A percentile compares a stretch with the other conserved stretches of the same genome.
Conservation (phyloP, 2,888 invertebrate genomes). For the Callinectes sapidus region DNA sequence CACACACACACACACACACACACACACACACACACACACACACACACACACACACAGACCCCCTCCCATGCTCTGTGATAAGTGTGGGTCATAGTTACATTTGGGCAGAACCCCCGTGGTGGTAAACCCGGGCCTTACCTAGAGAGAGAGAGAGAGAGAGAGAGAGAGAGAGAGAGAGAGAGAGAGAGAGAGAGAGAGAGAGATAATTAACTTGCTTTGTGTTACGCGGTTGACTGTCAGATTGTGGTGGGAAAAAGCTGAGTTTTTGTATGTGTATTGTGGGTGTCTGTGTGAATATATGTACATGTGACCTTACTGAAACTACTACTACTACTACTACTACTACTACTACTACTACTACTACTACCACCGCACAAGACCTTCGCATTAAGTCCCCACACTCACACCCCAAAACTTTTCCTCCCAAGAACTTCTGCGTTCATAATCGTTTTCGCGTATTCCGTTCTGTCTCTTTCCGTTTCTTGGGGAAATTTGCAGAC, state of each 20-base stretch:
- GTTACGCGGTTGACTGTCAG: neutral
- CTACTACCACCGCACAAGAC: neutral
- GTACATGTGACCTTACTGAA: neutral
- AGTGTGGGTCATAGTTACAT: neutral
- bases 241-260: neutral
- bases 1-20: slow-evolving; percentile 1
- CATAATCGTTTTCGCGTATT: neutral
- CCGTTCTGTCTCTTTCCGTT: neutral
- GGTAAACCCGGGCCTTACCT: neutral
- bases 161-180: slow-evolving; percentile 1
- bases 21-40: slow-evolving; percentile 1
- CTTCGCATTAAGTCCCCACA: neutral
- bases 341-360: neutral
- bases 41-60: neutral
- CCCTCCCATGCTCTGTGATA: neutral
- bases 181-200: neutral
- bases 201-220: slow-evolving; percentile 12
- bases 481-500: neutral
- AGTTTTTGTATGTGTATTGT: neutral
- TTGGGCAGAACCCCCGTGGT: neutral
- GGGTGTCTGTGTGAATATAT: neutral
- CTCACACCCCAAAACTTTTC: neutral
- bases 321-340: too few relatives aligned
- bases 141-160: neutral
- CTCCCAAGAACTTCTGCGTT: neutral